These are phyloP conservation scores for Bombus breviceps DNA, from an alignment of 1,140 invertebrate species.

Conservation along the genomic window DNA sequence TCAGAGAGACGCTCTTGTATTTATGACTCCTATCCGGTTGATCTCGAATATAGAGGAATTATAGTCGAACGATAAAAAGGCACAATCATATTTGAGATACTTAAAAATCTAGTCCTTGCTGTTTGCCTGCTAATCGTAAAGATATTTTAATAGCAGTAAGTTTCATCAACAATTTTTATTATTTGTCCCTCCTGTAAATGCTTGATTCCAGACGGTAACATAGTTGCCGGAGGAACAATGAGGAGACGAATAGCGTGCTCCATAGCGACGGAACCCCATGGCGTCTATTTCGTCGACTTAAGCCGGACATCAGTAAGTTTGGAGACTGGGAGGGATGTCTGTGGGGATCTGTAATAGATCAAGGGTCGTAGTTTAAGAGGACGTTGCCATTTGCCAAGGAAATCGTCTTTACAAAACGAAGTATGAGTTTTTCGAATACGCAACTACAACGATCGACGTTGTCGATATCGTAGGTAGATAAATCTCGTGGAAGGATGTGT, in stretches of 20 bases:
- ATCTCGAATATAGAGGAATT: too few relatives aligned
- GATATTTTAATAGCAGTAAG: neutral
- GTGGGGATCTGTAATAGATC: slow-evolving; percentile 7
- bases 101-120: too few relatives aligned
- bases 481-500: slow-evolving; percentile 21
- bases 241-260: slow-evolving; percentile 47
- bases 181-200: neutral
- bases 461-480: slow-evolving; percentile 23
- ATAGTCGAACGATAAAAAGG: too few relatives aligned
- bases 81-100: too few relatives aligned
- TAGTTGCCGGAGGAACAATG: slow-evolving; percentile 76
- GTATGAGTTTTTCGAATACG: neutral
- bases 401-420: neutral
- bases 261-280: slow-evolving; percentile 8
- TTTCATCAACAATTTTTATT: neutral
- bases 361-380: slow-evolving; percentile 27
- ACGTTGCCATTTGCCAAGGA: slow-evolving; percentile 18
- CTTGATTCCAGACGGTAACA: slow-evolving; percentile 58
- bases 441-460: slow-evolving; percentile 18
- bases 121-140: neutral
- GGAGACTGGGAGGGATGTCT: slow-evolving; percentile 26
- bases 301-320: slow-evolving; percentile 69
- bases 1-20: too few relatives aligned
- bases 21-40: too few relatives aligned
- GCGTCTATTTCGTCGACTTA: slow-evolving; percentile 66